Conservation (phyloP, 64 coral and sea anemone species). For the Exaiptasia diaphana region DNA sequence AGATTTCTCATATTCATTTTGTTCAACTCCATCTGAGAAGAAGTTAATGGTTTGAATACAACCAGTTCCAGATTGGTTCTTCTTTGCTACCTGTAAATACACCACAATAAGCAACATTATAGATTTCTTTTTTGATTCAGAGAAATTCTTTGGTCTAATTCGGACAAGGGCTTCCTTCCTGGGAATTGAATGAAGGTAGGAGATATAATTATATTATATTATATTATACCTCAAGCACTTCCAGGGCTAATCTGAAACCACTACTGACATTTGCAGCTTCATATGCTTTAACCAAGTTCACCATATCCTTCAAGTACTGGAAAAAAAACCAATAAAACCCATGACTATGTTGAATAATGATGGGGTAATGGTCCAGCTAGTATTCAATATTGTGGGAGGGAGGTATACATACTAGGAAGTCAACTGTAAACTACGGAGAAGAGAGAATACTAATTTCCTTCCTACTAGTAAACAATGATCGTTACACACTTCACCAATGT, state of each 20-base stretch:
- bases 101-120: neutral
- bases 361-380: too few species aligned
- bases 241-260: conserved; percentile 40
- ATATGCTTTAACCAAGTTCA: conserved; percentile 12
- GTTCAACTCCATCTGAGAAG: conserved; percentile 60
- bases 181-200: too few species aligned
- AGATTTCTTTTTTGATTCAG: too few species aligned
- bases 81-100: neutral
- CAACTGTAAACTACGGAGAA: too few species aligned
- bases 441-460: too few species aligned
- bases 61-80: neutral
- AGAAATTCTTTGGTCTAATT: too few species aligned
- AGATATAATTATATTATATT: too few species aligned
- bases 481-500: too few species aligned
- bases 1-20: neutral
- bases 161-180: too few species aligned
- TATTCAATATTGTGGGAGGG: too few species aligned
- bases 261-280: neutral
- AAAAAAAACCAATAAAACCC: neutral
- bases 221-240: conserved; percentile 71
- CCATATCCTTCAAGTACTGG: conserved; percentile 57
- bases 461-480: too few species aligned
- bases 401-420: too few species aligned
- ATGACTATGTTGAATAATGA: neutral
- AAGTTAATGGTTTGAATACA: conserved; percentile 41